Conservation (phyloP, 2,888 invertebrate genomes). For the Hymenopus coronatus region DNA sequence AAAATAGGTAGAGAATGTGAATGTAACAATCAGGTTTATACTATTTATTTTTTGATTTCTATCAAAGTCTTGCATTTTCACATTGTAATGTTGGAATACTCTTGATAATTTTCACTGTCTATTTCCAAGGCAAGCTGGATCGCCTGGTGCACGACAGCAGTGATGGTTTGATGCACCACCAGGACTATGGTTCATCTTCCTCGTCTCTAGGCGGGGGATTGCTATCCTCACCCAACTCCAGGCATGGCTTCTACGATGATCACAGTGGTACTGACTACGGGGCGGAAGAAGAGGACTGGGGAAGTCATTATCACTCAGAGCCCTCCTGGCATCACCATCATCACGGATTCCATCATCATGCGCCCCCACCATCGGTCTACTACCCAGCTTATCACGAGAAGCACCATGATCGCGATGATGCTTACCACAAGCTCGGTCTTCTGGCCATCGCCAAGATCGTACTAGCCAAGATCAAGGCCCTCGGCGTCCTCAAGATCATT, state of each 20-base stretch:
- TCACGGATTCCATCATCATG: not conserved
- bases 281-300: not conserved
- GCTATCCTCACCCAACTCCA: not conserved
- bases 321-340: not conserved
- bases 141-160: not conserved
- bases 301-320: not conserved
- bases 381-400: not conserved
- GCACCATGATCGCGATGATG: conserved; percentile 7
- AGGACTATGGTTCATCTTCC: not conserved
- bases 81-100: too few species aligned
- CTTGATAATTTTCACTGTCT: not conserved
- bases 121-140: not conserved
- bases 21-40: too few species aligned
- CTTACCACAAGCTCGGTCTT: conserved; percentile 22
- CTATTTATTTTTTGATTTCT: too few species aligned
- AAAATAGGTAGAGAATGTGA: too few species aligned
- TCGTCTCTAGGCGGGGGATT: not conserved
- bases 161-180: not conserved
- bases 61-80: too few species aligned
- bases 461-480: conserved; percentile 25
- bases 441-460: conserved; percentile 30
- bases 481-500: conserved; percentile 22
- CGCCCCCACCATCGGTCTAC: not conserved
- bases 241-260: conserved; percentile 2
- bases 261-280: not conserved